Base-by-base conservation (phyloP, 2,113 vertebrate species). In the Gavialis gangeticus region DNA sequence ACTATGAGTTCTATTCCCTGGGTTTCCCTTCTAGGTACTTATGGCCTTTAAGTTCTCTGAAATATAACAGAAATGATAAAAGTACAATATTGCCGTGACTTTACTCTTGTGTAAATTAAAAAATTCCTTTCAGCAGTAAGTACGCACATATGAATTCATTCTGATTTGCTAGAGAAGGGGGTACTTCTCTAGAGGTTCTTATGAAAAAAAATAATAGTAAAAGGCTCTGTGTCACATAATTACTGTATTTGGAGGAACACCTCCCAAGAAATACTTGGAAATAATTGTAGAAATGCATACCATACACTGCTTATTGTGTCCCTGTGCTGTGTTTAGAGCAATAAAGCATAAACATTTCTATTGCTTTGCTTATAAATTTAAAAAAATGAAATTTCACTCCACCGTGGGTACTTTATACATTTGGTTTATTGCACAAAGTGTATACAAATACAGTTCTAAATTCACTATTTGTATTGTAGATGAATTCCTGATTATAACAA, bases 401-500 rank as follows among this genome's bases (percentile, higher is more conserved):
- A 82, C 59, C 37, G 94, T 82, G 87, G 90, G 82, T 92, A 95
- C 93, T 94, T 94, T 96, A 81, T 97, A 93, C 93, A 97, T 95
- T 91, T 94, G 95, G 91, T 85, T 90, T 93, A 87, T 94, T 90
- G 94, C 91, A 87, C 95, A 97, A 96, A 46, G 46, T 46, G 46
- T 46, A 46, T 46, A 46, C 46, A 46, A 46, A 46, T 46, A 46
- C 46, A 46, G 46, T 46, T 46, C 46, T 46, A 46, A 46, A 46
- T 46, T 46, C 46, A 46, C 8, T 46, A 46, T 46, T 46, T 46
- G 46, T 46, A 46, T 46, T 46, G 46, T 93, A 95, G 94, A 95
- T 96, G 82, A 91, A 96, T 85, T 90, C 93, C 92, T 94, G 93
- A 96, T 96, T 94, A 88, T 84, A 96, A 96, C 96, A 97, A 95